Conservation (phyloP, 2,113 vertebrate species). For the Macquaria ambigua region DNA sequence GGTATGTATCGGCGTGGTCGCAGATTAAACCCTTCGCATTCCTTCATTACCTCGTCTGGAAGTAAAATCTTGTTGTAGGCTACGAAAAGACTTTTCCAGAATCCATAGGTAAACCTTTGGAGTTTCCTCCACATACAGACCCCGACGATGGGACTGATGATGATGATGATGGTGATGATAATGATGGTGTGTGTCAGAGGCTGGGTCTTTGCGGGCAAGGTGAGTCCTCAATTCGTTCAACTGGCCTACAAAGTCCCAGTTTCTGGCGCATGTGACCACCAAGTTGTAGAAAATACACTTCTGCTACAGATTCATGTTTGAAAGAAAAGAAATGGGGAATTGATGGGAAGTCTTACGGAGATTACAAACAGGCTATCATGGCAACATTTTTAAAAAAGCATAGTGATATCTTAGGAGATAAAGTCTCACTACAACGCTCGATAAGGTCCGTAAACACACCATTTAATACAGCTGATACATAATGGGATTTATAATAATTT, state of each 20-base stretch:
- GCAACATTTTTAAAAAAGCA: neutral
- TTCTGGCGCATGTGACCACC: conserved; percentile 87
- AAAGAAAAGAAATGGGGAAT: neutral
- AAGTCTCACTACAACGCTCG: neutral
- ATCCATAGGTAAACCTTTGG: conserved; percentile 9
- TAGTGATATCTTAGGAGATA: neutral
- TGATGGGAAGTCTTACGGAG: conserved; percentile 3
- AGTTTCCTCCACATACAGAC: conserved; percentile 20
- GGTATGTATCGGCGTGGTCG: conserved; percentile 64
- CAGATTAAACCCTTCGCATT: neutral
- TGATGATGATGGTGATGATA: conserved; percentile 64
- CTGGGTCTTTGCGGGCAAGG: conserved; percentile 99
- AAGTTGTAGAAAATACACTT: conserved; percentile 18
- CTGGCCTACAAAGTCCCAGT: conserved; percentile 99
- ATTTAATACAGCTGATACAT: neutral
- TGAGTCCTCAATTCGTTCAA: conserved; percentile 91
- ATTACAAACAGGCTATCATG: neutral
- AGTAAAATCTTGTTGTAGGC: neutral
- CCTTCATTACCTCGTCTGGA: neutral
- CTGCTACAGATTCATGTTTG: neutral
- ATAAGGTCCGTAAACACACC: neutral
- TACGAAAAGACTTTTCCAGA: neutral
- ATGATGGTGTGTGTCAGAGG: conserved; percentile 87
- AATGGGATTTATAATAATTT: neutral
- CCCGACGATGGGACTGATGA: conserved; percentile 18